phyloP scores from a whole-genome alignment of 2,113 vertebrate species.

The Sorex fumeus region DNA sequence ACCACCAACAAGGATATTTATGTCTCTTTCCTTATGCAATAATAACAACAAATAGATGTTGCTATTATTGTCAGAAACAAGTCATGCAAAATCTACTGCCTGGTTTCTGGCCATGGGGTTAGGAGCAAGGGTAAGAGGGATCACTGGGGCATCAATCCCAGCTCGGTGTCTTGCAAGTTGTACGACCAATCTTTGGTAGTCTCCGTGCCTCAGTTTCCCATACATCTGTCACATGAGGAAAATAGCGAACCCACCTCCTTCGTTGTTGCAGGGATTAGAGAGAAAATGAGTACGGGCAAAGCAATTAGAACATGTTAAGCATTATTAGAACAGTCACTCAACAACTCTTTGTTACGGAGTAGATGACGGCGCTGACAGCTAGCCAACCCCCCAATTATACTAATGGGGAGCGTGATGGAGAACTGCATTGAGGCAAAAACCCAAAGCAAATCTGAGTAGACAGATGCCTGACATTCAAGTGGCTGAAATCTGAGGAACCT shows the following conservation, averaged over 20 bases:
- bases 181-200: background rate
- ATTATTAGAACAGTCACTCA: background rate
- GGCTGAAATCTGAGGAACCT: background rate
- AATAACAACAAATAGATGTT: background rate
- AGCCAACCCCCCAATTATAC: background rate
- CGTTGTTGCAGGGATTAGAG: background rate
- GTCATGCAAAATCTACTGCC: background rate
- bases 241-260: background rate
- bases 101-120: background rate
- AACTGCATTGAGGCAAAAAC: background rate
- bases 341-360: constrained; percentile 9
- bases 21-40: background rate
- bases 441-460: background rate
- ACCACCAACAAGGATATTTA: background rate
- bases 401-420: background rate
- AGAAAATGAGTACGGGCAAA: background rate
- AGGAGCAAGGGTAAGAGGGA: background rate
- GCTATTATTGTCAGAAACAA: constrained; percentile 14
- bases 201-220: constrained; percentile 3
- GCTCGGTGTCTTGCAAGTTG: background rate
- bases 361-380: background rate
- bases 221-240: constrained; percentile 7
- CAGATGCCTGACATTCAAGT: background rate
- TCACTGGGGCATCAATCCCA: background rate
- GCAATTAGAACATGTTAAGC: constrained; percentile 9